Base-by-base conservation (phyloP, 2,888 invertebrate genomes). In the Taenaris catops region DNA sequence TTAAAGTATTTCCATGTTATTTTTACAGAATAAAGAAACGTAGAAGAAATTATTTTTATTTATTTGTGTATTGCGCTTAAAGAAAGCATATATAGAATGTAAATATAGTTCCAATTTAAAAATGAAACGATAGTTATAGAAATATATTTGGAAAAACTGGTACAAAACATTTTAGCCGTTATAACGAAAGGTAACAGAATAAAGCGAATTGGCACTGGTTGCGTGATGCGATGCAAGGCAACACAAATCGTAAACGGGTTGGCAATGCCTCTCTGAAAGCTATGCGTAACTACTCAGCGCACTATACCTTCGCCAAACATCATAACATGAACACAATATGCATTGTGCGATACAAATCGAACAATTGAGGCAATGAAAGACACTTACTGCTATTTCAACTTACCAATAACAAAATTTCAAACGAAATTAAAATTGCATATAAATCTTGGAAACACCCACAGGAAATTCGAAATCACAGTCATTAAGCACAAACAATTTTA, bases 331-430 rank as follows among this genome's bases (percentile, higher is more conserved):
- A 35, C 25, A 46, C 48, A 49, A 44, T 47, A 35, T 20, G 26
- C 34, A 48, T 41, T 48, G 46, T 44, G 39, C 28, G 32, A 34
- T 35, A 39, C 31, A 44, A 49, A 44, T 51, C 34, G 29, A 11
- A 40, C 35, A 41, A 34, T 34, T 7, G 21, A 39, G 43, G 17
- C 33, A 21, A 44, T 39, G 24, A 43, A 27, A 41, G 35, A 38
- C 27, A 25, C 35, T 44, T 18, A 41, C 34, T 25, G 31, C 38
- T 46, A 48, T 38, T 38, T 34, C 49, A 59, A 78, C 81, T 80
- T 65, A 81, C 81, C 80, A 68, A 63, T 53, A 70, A 62, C 58
- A 68, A 65, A 48, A 63, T 66, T 66, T 71, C 58, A 59, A 56
- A 58, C 49, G 51, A 61, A 63, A 59, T 63, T 49, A 54, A 46